Base-by-base conservation (phyloP, 2,888 invertebrate genomes). In the Aspidapion aeneum region DNA sequence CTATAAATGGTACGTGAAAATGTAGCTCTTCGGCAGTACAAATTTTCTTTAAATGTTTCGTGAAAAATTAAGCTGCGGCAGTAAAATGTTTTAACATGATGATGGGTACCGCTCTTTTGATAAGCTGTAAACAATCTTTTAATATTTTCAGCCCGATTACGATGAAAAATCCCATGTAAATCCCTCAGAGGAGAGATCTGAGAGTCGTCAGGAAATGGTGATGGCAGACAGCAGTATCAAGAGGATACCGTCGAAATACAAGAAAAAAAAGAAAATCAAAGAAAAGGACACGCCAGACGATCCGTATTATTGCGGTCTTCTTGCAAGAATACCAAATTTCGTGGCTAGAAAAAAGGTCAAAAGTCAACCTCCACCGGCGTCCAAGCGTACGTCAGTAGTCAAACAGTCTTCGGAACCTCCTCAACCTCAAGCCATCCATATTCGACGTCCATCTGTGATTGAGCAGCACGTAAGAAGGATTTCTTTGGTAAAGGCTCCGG, bases 241-340 rank as follows among this genome's bases (percentile, higher is more conserved):
- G 21, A 64, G 66, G 58, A 66, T 66, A 60, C 66, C 66, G 17
- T 66, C 66, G 3, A 66, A 66, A 56, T 58, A 64, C 19, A 66
- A 66, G 54, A 58, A 62, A 16, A 50, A 58, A 1, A 66, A 64
- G 21, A 64, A 61, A 21, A 18, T 19, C 5, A 66, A 64, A 35
- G 62, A 66, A 22, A 62, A 61, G 56, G 66, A 63, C 63, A 54
- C 58, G 57, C 50, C 12, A 5, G 67, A 67, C 52, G 67, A 67
- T 49, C 67, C 67, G 17, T 67, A 67, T 48, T 67, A 67, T 50
- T 67, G 67, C 35, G 67, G 67, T 9, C 57, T 65, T 35, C 58
- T 48, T 21, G 67, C 67, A 1, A 55, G 67, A 18, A 67, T 67
- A 18, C 67, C 67, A 3, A 67, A 67, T 21, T 67, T 67, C 55